These are phyloP conservation scores for Varecia variegata DNA, from an alignment of 2,797 vertebrate genomes.

Conservation along the genomic window DNA sequence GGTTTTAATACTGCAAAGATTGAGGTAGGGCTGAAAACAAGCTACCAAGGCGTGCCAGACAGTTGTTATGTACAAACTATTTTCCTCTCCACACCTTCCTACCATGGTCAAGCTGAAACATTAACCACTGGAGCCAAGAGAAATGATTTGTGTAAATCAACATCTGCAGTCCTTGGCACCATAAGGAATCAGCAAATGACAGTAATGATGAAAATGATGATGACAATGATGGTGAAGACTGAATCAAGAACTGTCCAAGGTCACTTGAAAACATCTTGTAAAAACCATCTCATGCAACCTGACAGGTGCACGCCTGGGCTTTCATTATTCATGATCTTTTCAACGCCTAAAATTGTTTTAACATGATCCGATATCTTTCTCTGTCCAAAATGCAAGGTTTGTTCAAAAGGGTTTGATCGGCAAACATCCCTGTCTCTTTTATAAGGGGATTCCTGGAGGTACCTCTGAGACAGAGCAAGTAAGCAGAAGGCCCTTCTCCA, in stretches of 20 bases:
- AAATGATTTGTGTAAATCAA: not conserved
- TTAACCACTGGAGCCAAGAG: not conserved
- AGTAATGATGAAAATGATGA: not conserved
- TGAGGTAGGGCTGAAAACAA: not conserved
- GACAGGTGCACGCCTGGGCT: not conserved
- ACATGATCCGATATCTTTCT: not conserved
- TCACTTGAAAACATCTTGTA: not conserved
- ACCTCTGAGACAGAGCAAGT: not conserved
- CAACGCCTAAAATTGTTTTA: not conserved
- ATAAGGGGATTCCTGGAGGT: not conserved
- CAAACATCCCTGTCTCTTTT: not conserved
- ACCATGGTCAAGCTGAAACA: not conserved
- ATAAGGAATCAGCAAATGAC: not conserved
- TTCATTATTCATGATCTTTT: conserved; percentile 11
- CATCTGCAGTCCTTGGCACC: not conserved
- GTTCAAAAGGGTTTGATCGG: not conserved
- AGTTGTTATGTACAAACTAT: not conserved
- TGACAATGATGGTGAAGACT: not conserved
- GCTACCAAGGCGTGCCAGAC: not conserved
- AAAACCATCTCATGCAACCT: not conserved
- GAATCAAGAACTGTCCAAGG: not conserved
- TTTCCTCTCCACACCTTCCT: not conserved
- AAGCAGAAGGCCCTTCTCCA: not conserved
- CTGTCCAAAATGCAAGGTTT: not conserved
- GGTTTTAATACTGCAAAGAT: not conserved